Evolutionary conservation across 2,888 invertebrate species (phyloP).

Genomic region (Allygus modestus): DNA sequence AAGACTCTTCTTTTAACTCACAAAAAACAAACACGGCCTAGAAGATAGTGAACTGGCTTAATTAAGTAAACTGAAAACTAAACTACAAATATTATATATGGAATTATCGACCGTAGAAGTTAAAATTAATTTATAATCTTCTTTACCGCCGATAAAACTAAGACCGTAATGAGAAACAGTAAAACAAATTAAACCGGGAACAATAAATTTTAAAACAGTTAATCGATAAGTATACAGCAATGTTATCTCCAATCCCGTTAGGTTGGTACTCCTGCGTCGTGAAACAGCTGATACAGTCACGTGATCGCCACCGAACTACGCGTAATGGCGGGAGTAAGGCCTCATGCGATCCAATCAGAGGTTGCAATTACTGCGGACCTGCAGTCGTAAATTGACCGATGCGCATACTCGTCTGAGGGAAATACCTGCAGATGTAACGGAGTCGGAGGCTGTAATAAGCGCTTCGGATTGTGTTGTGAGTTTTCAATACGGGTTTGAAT

Average conservation of each 20-base stretch:
- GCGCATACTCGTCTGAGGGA: not conserved
- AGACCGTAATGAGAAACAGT: too few species aligned
- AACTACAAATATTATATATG: too few species aligned
- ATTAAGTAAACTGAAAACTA: too few species aligned
- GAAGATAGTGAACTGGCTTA: too few species aligned
- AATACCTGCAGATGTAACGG: conserved; percentile 3
- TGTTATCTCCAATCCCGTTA: conserved; percentile 22
- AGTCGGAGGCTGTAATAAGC: not conserved
- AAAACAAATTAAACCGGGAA: not conserved
- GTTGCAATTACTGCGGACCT: conserved; percentile 22
- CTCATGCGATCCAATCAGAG: conserved; percentile 32
- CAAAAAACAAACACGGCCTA: too few species aligned
- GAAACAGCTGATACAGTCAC: conserved; percentile 34
- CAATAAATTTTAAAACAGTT: not conserved
- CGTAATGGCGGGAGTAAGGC: conserved; percentile 47
- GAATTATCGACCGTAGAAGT: too few species aligned
- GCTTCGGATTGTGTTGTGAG: too few species aligned
- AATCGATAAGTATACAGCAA: not conserved
- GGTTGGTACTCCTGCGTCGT: not conserved
- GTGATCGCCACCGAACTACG: conserved; percentile 49
- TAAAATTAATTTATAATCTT: too few species aligned
- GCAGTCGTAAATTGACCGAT: conserved; percentile 4
- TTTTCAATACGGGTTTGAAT: not conserved
- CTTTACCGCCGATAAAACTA: too few species aligned
- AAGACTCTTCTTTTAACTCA: too few species aligned